phyloP scores from a whole-genome alignment of 2,888 invertebrate species.

The Lordiphosa fenestrarum region DNA sequence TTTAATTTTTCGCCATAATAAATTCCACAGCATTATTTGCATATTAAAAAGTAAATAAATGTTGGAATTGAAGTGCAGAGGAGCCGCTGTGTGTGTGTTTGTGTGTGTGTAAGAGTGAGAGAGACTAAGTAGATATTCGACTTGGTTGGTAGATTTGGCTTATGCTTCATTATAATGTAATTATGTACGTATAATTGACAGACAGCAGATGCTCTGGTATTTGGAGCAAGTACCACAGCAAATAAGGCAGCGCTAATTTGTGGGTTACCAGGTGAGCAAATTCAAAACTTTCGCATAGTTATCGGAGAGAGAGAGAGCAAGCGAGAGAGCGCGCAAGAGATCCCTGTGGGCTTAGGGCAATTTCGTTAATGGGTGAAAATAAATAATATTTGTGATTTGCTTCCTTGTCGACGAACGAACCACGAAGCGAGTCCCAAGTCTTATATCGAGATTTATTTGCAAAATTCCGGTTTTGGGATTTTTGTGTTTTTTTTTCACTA shows the following conservation, averaged over 20 bases:
- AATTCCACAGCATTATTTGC: slow-evolving; percentile 70
- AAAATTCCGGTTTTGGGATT: slow-evolving; percentile 68
- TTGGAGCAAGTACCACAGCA: slow-evolving; percentile 42
- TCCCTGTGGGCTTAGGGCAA: slow-evolving; percentile 44
- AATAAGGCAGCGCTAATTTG: slow-evolving; percentile 46
- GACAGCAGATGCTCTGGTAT: slow-evolving; percentile 30
- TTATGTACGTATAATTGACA: slow-evolving; percentile 48
- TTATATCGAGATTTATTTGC: slow-evolving; percentile 71
- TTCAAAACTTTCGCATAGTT: slow-evolving; percentile 39
- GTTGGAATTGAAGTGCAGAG: slow-evolving; percentile 19
- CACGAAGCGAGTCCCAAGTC: slow-evolving; percentile 23
- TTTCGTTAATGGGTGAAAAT: slow-evolving; percentile 68
- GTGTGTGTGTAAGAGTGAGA: not conserved
- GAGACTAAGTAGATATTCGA: slow-evolving; percentile 34
- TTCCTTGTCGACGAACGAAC: slow-evolving; percentile 46
- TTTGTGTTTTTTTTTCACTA: slow-evolving; percentile 37
- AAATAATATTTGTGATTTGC: slow-evolving; percentile 66
- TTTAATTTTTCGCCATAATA: slow-evolving; percentile 51
- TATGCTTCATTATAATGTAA: slow-evolving; percentile 49
- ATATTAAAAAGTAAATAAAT: slow-evolving; percentile 61
- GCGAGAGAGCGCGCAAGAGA: not conserved
- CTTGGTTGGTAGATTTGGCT: slow-evolving; percentile 22
- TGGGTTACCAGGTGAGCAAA: slow-evolving; percentile 59
- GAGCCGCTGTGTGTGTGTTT: not conserved
- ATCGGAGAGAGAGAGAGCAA: not conserved